Conservation (phyloP, 2,888 invertebrate genomes). For the Eledone cirrhosa region DNA sequence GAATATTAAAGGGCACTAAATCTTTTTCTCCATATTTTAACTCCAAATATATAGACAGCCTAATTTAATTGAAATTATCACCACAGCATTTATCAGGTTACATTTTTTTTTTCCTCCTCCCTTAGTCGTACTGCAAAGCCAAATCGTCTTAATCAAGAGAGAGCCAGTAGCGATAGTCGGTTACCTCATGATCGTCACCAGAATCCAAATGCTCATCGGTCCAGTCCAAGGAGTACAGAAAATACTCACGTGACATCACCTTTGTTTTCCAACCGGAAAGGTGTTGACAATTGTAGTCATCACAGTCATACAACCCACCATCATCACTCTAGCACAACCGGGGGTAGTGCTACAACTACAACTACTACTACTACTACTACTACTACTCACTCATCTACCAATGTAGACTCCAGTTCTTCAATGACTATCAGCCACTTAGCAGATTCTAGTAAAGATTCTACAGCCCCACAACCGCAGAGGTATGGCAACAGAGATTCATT, state of each 20-base stretch:
- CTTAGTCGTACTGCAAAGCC: slow-evolving; percentile 36
- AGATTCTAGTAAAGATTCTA: slow-evolving; percentile 30
- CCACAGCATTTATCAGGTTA: too few species aligned
- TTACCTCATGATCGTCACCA: slow-evolving; percentile 33
- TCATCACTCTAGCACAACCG: slow-evolving; percentile 18
- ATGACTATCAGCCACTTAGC: slow-evolving; percentile 34
- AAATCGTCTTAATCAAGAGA: slow-evolving; percentile 45
- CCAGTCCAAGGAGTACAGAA: slow-evolving; percentile 48
- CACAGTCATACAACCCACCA: slow-evolving; percentile 36
- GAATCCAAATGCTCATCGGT: slow-evolving; percentile 39
- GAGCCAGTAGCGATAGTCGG: slow-evolving; percentile 34
- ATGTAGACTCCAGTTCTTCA: slow-evolving; percentile 33
- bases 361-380: slow-evolving; percentile 11
- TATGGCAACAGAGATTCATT: neutral
- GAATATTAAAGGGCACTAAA: too few species aligned
- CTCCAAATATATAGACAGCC: too few species aligned
- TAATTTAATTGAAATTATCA: too few species aligned
- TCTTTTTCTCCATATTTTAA: too few species aligned
- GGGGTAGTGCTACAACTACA: neutral
- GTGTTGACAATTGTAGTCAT: slow-evolving; percentile 34
- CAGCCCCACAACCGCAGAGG: slow-evolving; percentile 28
- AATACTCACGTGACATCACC: slow-evolving; percentile 39
- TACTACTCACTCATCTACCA: slow-evolving; percentile 7
- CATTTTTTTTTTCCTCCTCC: neutral
- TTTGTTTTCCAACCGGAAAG: slow-evolving; percentile 32